Conservation (phyloP, 2,113 vertebrate species). For the Telmatochromis bifrenatus region DNA sequence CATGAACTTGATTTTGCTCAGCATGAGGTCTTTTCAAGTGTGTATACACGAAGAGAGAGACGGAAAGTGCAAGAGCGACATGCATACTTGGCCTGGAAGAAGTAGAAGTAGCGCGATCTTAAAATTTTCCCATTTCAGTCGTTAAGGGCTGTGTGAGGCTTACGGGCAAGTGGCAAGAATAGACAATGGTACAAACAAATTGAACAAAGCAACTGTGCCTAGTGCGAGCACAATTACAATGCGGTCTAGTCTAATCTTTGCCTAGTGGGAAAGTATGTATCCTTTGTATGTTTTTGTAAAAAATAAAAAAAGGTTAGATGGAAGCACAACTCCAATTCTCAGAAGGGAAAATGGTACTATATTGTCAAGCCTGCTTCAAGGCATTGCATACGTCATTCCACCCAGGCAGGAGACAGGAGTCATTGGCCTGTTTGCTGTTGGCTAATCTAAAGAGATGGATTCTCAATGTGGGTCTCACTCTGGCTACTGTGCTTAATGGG, state of each 20-base stretch:
- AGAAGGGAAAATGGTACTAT: constrained; percentile 29
- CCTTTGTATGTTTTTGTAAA: background rate
- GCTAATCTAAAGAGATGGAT: constrained; percentile 50
- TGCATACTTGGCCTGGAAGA: background rate
- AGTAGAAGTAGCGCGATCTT: background rate
- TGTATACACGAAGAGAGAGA: background rate
- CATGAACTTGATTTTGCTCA: background rate
- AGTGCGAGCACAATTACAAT: background rate
- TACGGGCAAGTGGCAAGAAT: background rate
- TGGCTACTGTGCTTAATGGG: constrained; percentile 41
- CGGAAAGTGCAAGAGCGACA: background rate
- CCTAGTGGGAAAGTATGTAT: background rate
- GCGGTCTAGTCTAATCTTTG: background rate
- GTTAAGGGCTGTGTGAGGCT: background rate
- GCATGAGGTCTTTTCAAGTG: background rate
- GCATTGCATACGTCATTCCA: background rate
- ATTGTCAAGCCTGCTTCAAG: constrained; percentile 4
- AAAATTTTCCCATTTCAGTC: background rate
- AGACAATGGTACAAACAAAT: background rate
- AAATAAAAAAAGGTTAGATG: background rate
- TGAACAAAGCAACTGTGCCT: background rate
- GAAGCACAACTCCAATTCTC: background rate
- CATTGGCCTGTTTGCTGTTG: constrained; percentile 23
- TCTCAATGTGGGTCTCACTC: constrained; percentile 1
- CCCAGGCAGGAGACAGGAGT: background rate